Evolutionary conservation across 2,888 invertebrate species (phyloP), one percentile per base, ranked within the genome.

Genomic region (Patella pellucida): DNA sequence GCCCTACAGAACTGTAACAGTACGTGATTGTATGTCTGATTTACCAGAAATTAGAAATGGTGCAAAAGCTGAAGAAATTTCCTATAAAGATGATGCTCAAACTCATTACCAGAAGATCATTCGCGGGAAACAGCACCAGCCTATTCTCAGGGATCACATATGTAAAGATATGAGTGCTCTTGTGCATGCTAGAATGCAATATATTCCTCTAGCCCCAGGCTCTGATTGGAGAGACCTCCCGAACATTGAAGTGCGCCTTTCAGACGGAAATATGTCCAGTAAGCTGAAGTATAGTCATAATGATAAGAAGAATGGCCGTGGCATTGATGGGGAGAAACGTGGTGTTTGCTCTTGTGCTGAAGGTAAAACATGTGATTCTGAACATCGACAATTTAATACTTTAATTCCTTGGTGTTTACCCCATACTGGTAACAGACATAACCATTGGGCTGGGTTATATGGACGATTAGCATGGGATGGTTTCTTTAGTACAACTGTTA

Each of bases 221-320:
- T 94, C 95, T 0, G 96, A 96, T 89, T 96, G 96, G 96, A 92
- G 96, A 68, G 96, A 96, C 90, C 92, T 96, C 41, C 96, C 96
- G 0, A 96, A 96, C 87, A 93, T 95, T 77, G 93, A 93, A 4
- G 93, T 95, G 0, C 90, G 93, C 52, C 91, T 96, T 31, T 93
- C 93, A 2, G 95, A 96, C 90, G 95, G 95, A 77, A 94, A 93
- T 14, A 93, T 92, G 82, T 91, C 93, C 0, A 93, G 93, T 76
- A 93, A 93, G 89, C 90, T 95, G 92, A 93, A 90, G 89, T 94
- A 94, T 85, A 91, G 90, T 2, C 92, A 93, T 85, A 86, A 92
- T 78, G 93, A 94, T 87, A 92, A 91, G 77, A 92, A 92, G 83
- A 92, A 92, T 81, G 93, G 93, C 0, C 91, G 89, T 82, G 91